Percentiles rank a stretch among this genome's conserved stretches.
These are phyloP conservation scores for Passer domesticus DNA, from an alignment of 2,113 vertebrate genomes.

Conservation along the genomic window DNA sequence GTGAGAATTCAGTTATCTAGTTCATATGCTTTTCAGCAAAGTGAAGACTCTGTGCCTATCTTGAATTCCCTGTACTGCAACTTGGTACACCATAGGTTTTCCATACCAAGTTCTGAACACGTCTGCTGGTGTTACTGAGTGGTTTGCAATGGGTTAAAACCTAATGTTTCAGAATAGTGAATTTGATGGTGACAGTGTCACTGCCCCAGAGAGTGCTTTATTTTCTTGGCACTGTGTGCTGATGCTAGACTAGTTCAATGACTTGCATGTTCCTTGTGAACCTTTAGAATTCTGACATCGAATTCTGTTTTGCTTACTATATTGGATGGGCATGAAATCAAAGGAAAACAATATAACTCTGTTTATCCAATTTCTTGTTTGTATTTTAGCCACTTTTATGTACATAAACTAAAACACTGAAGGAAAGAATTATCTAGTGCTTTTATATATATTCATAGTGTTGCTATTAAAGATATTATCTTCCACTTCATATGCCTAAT, in stretches of 20 bases:
- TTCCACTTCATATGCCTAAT: neutral
- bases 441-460: neutral
- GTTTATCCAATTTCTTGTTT: neutral
- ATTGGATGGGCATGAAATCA: neutral
- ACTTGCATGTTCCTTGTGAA: neutral
- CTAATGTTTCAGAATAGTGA: neutral
- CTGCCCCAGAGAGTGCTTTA: neutral
- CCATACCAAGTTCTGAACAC: neutral
- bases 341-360: neutral
- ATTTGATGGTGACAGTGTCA: fast-evolving
- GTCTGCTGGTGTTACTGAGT: neutral
- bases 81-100: neutral
- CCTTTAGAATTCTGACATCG: neutral
- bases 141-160: neutral
- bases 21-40: neutral
- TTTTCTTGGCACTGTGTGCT: neutral
- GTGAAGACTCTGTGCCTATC: neutral
- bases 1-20: neutral
- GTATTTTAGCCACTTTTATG: neutral
- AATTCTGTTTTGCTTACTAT: neutral
- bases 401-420: neutral
- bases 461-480: neutral
- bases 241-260: neutral
- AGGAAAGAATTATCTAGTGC: neutral
- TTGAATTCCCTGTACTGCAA: neutral